Evolutionary conservation across 2,888 invertebrate genomes (phyloP), one percentile per base, ranked within the genome.

Genomic region (Hedya salicella): DNA sequence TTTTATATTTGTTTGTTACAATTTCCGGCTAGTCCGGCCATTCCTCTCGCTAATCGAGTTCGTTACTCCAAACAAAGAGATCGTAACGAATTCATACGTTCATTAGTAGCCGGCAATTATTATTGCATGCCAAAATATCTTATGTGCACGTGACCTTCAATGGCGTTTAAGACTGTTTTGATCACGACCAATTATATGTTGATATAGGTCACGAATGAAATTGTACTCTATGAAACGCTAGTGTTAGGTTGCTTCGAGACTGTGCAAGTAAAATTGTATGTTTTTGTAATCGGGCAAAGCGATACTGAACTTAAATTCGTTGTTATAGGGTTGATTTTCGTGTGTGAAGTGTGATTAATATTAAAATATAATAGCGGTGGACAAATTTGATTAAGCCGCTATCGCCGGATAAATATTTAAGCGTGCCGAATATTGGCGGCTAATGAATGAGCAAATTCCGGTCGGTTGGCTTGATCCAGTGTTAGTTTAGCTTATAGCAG

Each of bases 391-490:
- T 52, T 3, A 44, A 52, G 44, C 52, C 61, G 42, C 42, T 62
- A 62, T 62, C 32, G 19, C 19, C 13, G 48, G 8, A 42, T 62
- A 42, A 62, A 62, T 44, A 62, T 52, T 44, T 16, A 6, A 61
- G 8, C 17, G 14, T 9, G 25, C 25, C 25, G 61, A 40, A 50
- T 50, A 61, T 44, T 52, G 42, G 42, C 19, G 30, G n/a, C 17
- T 62, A 62, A 62, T 52, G 61, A 61, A 52, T 61, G 42, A 32
- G 52, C 19, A n/a, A 44, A 62, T 52, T 30, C 50, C 30, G 30
- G 14, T 5, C n/a, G 14, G 30, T 25, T 21, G 13, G 19, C 13
- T 48, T 48, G n/a, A 48, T 48, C 2, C 48, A 4, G n/a, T 21
- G 48, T 48, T 48, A 21, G 48, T 48, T 48, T n/a, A 21, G 48